Conservation (phyloP, 2,888 invertebrate species). For the Tillus elongatus region DNA sequence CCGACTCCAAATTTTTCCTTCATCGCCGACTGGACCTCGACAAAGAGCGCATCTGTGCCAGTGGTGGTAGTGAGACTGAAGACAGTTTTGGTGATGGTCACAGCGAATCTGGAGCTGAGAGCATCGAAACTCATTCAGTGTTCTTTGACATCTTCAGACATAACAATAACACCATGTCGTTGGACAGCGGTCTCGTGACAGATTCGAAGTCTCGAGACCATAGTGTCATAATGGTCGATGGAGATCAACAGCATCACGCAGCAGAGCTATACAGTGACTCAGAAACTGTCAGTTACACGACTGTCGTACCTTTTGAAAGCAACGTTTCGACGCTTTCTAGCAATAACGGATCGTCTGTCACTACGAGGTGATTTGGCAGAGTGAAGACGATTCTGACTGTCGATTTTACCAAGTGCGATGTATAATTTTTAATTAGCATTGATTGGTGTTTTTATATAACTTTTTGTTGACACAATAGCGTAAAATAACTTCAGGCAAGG, state of each 20-base stretch:
- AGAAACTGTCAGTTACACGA: conserved; percentile 44
- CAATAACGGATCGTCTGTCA: too few species aligned
- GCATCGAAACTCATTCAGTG: conserved; percentile 78
- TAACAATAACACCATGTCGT: conserved; percentile 18
- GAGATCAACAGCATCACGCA: conserved; percentile 25
- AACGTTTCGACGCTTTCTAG: not conserved
- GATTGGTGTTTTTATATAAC: too few species aligned
- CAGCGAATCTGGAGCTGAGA: conserved; percentile 81
- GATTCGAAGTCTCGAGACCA: conserved; percentile 22
- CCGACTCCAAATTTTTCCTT: conserved; percentile 48
- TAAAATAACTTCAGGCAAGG: too few species aligned
- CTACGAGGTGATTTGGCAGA: not conserved
- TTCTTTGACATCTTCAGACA: conserved; percentile 54
- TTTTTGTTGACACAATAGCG: too few species aligned
- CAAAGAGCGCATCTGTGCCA: conserved; percentile 9
- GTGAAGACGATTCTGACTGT: not conserved
- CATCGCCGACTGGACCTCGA: conserved; percentile 41
- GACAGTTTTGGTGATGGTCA: conserved; percentile 69
- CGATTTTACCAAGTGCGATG: too few species aligned
- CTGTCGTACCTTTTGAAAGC: conserved; percentile 33
- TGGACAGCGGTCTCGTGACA: conserved; percentile 39
- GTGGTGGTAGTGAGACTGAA: conserved; percentile 61
- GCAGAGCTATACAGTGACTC: conserved; percentile 38
- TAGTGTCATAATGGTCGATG: conserved; percentile 24
- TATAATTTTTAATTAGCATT: too few species aligned